Percentiles rank a stretch among this genome's conserved stretches.
Conservation (phyloP, 1,140 invertebrate species). For the Battus philenor region DNA sequence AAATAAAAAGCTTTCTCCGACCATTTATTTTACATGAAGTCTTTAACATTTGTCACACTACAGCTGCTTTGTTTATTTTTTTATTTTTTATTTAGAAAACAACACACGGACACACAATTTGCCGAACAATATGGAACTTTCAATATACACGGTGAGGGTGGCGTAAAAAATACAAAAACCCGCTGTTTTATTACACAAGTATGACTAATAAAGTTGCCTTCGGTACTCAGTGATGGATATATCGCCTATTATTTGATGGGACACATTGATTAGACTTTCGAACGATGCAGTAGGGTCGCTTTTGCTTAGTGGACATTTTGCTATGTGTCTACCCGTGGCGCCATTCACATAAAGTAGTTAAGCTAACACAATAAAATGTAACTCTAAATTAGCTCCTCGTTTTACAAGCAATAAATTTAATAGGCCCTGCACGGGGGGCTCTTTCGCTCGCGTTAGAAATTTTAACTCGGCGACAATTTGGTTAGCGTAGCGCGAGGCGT, state of each 20-base stretch:
- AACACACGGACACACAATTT: no score
- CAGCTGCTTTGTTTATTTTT: no score
- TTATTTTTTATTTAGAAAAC: no score
- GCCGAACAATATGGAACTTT: no score
- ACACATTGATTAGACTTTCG: constrained; percentile 24
- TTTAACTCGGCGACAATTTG: constrained; percentile 58
- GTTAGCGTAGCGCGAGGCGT: constrained; percentile 27
- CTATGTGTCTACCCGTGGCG: constrained; percentile 43
- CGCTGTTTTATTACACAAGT: constrained; percentile 45
- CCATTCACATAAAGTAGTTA: constrained; percentile 56
- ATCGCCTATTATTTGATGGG: constrained; percentile 23
- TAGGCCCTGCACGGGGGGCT: constrained; percentile 41
- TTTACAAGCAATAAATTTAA: constrained; percentile 75
- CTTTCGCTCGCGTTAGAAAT: constrained; percentile 46
- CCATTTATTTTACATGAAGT: no score
- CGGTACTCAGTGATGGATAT: constrained; percentile 32
- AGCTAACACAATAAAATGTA: constrained; percentile 70
- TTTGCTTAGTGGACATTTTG: constrained; percentile 24
- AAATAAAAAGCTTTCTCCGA: no score
- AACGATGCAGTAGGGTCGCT: constrained; percentile 27
- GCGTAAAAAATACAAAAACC: constrained; percentile 43
- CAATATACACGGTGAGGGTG: constrained; percentile 6
- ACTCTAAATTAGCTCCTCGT: constrained; percentile 70
- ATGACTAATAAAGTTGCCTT: constrained; percentile 56
- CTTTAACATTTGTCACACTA: no score